Base-by-base conservation (phyloP, 2,888 invertebrate species). In the Altica lythri region DNA sequence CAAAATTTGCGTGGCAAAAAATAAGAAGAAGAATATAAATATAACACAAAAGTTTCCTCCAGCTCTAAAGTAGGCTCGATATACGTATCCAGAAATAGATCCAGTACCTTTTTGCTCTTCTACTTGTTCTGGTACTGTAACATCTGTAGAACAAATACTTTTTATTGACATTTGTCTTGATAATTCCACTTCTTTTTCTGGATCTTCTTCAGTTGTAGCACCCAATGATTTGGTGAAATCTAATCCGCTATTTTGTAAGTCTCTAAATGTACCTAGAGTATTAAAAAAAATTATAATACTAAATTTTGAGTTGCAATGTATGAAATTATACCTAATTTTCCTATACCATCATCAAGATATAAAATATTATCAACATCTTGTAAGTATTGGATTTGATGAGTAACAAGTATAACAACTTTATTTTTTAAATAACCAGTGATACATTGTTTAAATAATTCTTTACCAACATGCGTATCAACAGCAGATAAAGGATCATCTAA, bases 401-500 rank as follows among this genome's bases (percentile, higher is more conserved):
- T 93, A 60, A 90, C 87, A 25, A 92, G 81, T 37, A 92, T 83
- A 13, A 87, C 78, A 1, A 88, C 87, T 70, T 88, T 85, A 58
- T 85, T 80, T n/a, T 81, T 78, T 62, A 92, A 77, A 66, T 85
- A 85, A 4, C 83, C 73, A 8, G 72, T 80, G 46, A 91, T 81
- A 68, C 90, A 92, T 68, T 88, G 83, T 70, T 95, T 90, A 76
- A 95, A 95, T 63, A 95, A 80, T 75, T 92, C 90, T 2, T 90
- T 85, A 1, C 93, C 92, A 1, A 95, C 95, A 72, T 91, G 90
- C 0, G 93, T 85, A 77, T 95, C 95, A n/a, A 95, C 95, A 0
- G 95, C 95, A 56, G 92, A 89, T 27, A 95, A 78, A 0, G 95
- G 95, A 78, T 95, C 95, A 74, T 95, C 95, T 47, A 95, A 77